Percentiles rank a stretch among this genome's conserved stretches.
Evolutionary conservation across 2,888 invertebrate species (phyloP).

Genomic region (Palloptera scutellata): DNA sequence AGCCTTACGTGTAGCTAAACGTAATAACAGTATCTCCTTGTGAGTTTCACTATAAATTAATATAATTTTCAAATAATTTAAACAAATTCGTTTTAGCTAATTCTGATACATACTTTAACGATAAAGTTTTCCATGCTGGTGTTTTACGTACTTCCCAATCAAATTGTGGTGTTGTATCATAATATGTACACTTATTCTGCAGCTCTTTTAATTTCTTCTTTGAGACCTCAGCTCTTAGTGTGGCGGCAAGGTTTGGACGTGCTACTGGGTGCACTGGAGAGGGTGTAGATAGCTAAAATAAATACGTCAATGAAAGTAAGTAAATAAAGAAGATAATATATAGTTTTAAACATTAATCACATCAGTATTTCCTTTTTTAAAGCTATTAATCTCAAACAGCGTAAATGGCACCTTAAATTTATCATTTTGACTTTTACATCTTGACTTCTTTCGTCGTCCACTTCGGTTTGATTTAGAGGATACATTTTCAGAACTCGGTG

Average conservation of each 20-base stretch:
- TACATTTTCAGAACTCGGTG: slow-evolving; percentile 36
- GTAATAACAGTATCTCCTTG: slow-evolving; percentile 57
- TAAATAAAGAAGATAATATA: background rate
- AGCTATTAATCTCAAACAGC: slow-evolving; percentile 44
- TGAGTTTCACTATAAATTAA: slow-evolving; percentile 57
- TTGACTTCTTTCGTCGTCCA: slow-evolving; percentile 37
- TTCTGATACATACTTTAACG: slow-evolving; percentile 52
- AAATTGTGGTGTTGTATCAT: slow-evolving; percentile 50
- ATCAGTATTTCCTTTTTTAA: slow-evolving; percentile 25
- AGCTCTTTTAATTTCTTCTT: slow-evolving; percentile 58
- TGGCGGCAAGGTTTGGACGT: slow-evolving; percentile 63
- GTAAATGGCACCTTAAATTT: slow-evolving; percentile 41
- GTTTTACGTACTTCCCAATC: slow-evolving; percentile 64
- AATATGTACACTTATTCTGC: slow-evolving; percentile 53
- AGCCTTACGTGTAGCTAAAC: slow-evolving; percentile 61
- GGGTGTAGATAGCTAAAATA: slow-evolving; percentile 41
- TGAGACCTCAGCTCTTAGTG: slow-evolving; percentile 58
- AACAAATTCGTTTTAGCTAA: too few relatives aligned
- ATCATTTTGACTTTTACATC: slow-evolving; percentile 25
- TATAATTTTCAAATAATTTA: too few relatives aligned
- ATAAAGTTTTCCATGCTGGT: slow-evolving; percentile 62
- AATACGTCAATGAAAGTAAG: background rate
- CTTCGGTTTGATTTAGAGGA: slow-evolving; percentile 38
- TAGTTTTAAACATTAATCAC: slow-evolving; percentile 27
- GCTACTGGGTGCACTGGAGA: slow-evolving; percentile 62